Evolutionary conservation across 2,113 vertebrate species (phyloP), one percentile per base, ranked within the genome.

Genomic region (Dermatemys mawii): DNA sequence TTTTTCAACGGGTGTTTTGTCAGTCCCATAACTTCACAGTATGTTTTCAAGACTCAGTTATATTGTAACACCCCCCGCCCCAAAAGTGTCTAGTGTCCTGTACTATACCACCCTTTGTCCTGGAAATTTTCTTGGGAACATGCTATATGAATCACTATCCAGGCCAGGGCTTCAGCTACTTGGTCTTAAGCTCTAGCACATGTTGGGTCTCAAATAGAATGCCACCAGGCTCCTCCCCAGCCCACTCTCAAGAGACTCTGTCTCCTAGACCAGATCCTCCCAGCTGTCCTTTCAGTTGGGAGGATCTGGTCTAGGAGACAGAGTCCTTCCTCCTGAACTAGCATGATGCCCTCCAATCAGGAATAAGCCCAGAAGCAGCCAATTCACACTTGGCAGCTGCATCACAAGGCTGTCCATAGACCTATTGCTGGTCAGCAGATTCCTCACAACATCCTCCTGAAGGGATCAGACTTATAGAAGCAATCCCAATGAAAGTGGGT

Each of bases 51-150:
- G 22, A 27, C 3, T 13, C 38, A 29, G 21, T 0, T 73, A 6
- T 11, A n/a, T 1, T 11, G 44, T 9, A 1, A 0, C 48, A 10
- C 48, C 48, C 48, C 51, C 76, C 70, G 4, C 46, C 44, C 75
- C 41, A 19, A 49, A 38, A 46, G 26, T 41, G 3, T 83, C n/a
- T 38, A 19, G 8, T 10, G 14, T 38, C 38, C 48, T 51, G 0
- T 38, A 32, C 29, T 46, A 75, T 27, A 54, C 2, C 78, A 50
- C 16, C 7, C 14, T 32, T 26, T 60, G 55, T 10, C 51, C 27
- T 49, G 29, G n/a, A 70, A 87, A 5, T 86, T n/a, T 55, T 55
- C 2, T 57, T 57, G 24, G 55, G 27, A 29, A 11, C 11, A 57
- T 57, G 55, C 27, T 57, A 2, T 29, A 57, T 32, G 55, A 57